Percentiles rank a stretch among this genome's conserved stretches.
phyloP scores from a whole-genome alignment of 2,113 vertebrate genomes.

The Bettongia penicillata region DNA sequence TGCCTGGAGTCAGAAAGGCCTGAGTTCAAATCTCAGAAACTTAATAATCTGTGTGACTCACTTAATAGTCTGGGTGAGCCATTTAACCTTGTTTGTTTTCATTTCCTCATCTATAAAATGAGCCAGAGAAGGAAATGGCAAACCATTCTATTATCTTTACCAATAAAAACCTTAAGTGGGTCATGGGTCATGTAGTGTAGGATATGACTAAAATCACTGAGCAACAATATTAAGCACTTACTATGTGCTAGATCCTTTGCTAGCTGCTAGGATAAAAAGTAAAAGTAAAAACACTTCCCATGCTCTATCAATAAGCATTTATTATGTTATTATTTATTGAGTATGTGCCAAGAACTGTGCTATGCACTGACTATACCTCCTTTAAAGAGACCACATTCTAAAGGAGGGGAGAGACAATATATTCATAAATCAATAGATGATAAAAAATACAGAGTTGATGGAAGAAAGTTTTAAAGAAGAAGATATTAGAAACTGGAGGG shows the following conservation, averaged over 20 bases:
- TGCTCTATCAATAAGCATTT: not conserved
- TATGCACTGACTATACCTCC: not conserved
- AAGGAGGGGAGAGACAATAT: not conserved
- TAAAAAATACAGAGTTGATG: not conserved
- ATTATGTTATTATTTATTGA: not conserved
- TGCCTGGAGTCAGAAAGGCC: not conserved
- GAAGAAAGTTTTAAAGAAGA: not conserved
- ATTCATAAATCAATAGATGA: not conserved
- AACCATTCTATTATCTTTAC: not conserved
- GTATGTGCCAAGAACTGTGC: not conserved
- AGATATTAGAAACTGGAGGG: not conserved
- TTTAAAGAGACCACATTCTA: not conserved
- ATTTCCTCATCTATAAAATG: not conserved
- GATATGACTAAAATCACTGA: not conserved
- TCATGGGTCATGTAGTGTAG: not conserved
- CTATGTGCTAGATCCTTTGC: not conserved
- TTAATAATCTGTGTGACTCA: no score
- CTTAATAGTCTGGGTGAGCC: no score
- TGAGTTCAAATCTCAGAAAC: no score
- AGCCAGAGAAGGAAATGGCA: not conserved
- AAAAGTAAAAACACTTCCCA: not conserved
- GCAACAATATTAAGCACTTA: not conserved
- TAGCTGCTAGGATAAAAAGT: not conserved
- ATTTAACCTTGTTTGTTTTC: not conserved
- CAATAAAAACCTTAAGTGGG: not conserved